Percentiles rank a stretch among this genome's conserved stretches.
Conservation (phyloP, 2,113 vertebrate genomes). For the Eulacestoma nigropectus region DNA sequence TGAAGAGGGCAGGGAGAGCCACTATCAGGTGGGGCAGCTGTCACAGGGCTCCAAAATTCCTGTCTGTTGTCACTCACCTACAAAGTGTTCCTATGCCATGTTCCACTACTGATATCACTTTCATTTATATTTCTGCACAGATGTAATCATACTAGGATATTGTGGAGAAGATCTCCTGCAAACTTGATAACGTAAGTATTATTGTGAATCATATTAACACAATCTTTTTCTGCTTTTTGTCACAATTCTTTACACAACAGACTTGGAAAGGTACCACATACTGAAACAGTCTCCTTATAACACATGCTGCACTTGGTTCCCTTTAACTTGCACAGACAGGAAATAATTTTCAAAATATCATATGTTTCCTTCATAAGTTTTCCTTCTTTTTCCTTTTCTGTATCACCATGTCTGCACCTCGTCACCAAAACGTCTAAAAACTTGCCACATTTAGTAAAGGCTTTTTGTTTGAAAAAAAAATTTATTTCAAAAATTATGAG, state of each 20-base stretch:
- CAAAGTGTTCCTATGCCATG: not conserved
- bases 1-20: not conserved
- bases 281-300: not conserved
- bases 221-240: not conserved
- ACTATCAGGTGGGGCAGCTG: not conserved
- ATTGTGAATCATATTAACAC: not conserved
- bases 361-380: not conserved
- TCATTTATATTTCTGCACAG: not conserved
- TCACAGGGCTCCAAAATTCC: not conserved
- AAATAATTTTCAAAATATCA: not conserved
- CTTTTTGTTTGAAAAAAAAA: not conserved
- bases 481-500: not conserved
- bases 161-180: not conserved
- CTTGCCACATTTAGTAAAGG: not conserved
- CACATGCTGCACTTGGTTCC: not conserved
- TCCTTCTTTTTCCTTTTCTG: not conserved
- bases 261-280: not conserved
- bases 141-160: not conserved
- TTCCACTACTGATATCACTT: not conserved
- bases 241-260: not conserved
- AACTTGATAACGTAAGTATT: not conserved
- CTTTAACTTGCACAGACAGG: not conserved
- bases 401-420: not conserved
- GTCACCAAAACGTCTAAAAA: not conserved
- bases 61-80: not conserved